These are phyloP conservation scores for Gobio occitaniae DNA, from an alignment of 2,797 vertebrate genomes.

Conservation along the genomic window DNA sequence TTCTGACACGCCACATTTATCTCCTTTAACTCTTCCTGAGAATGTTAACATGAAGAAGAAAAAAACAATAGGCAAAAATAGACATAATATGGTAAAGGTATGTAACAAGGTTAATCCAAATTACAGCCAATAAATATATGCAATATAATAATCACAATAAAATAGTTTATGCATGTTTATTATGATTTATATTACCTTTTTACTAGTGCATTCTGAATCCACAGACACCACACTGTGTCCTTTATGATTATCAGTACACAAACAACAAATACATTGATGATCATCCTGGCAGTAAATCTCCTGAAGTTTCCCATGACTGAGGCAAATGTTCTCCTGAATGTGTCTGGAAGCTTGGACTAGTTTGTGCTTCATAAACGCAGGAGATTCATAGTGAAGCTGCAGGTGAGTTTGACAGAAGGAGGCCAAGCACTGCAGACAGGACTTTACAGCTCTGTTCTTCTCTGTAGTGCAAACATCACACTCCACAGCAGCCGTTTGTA, in stretches of 20 bases:
- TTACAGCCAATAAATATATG: too few species aligned
- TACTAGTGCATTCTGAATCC: conserved; percentile 15
- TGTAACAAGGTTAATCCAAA: too few species aligned
- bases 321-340: conserved; percentile 38
- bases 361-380: conserved; percentile 49
- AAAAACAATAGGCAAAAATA: too few species aligned
- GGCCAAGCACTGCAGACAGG: background rate
- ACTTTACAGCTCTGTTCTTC: conserved; percentile 16
- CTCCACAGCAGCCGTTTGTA: background rate
- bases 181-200: background rate
- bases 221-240: background rate
- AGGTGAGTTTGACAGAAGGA: conserved; percentile 42
- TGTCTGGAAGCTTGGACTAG: conserved; percentile 25
- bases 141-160: too few species aligned
- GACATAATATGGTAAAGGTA: too few species aligned
- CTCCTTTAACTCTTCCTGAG: background rate
- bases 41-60: background rate
- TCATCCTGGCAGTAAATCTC: conserved; percentile 36
- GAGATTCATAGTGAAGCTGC: conserved; percentile 35
- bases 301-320: background rate
- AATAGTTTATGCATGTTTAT: too few species aligned
- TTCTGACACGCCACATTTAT: too few species aligned
- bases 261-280: too few species aligned
- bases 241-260: background rate
- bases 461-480: conserved; percentile 46